Evolutionary conservation across 2,888 invertebrate genomes (phyloP).

Genomic region (Scaptomyza reducta): DNA sequence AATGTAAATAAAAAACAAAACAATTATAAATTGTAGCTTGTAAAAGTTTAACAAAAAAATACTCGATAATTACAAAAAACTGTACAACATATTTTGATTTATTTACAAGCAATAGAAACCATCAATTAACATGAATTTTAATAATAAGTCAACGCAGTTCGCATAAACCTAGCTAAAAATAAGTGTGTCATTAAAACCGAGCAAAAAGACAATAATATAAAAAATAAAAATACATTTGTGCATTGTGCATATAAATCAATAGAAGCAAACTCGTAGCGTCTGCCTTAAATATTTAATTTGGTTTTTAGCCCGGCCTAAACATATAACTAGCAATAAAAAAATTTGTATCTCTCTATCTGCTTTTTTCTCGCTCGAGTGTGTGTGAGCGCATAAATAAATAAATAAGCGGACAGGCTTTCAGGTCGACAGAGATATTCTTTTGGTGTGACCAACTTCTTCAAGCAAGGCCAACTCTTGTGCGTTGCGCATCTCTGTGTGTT

Average conservation of each 20-base stretch:
- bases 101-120: neutral
- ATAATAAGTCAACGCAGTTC: conserved; percentile 5
- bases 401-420: conserved; percentile 41
- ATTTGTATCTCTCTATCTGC: conserved; percentile 1
- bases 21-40: conserved; percentile 27
- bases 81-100: conserved; percentile 18
- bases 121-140: neutral
- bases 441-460: conserved; percentile 19
- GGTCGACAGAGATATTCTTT: conserved; percentile 36
- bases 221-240: conserved; percentile 5
- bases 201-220: neutral
- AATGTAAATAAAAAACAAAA: neutral
- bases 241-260: conserved; percentile 64
- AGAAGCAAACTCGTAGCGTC: conserved; percentile 40
- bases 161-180: conserved; percentile 22
- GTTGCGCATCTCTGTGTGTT: conserved; percentile 7
- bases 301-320: conserved; percentile 44
- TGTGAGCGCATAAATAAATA: conserved; percentile 51
- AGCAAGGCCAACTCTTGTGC: conserved; percentile 3
- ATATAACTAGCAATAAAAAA: conserved; percentile 68
- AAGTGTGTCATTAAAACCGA: conserved; percentile 26
- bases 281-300: conserved; percentile 74
- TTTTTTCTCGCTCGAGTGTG: neutral
- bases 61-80: neutral
- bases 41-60: neutral